phyloP scores from a whole-genome alignment of 2,888 invertebrate genomes.

The Tuta absoluta region DNA sequence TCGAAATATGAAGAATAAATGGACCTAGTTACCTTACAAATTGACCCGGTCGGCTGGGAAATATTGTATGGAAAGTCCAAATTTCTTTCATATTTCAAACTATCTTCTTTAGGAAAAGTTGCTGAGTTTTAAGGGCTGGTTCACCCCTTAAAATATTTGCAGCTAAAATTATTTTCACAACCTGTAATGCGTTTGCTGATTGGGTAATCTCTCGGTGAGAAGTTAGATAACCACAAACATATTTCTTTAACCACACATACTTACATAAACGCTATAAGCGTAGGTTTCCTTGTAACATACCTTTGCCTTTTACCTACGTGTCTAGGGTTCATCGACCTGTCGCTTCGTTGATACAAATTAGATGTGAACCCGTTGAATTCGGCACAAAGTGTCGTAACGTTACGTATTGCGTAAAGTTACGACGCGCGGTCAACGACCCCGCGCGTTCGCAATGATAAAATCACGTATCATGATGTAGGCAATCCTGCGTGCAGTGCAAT shows the following conservation, averaged over 20 bases:
- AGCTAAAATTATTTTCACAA: no score
- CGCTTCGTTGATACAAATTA: constrained; percentile 18
- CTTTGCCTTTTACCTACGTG: not conserved
- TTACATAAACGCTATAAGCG: not conserved
- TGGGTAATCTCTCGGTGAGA: not conserved
- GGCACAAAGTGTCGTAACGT: constrained; percentile 24
- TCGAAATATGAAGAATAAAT: no score
- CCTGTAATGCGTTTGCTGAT: not conserved
- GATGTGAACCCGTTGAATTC: constrained; percentile 20
- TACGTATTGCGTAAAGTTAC: constrained; percentile 25
- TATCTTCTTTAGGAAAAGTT: no score
- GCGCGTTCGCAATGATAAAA: constrained; percentile 21
- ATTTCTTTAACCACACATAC: not conserved
- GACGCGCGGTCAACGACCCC: constrained; percentile 20
- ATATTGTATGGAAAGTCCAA: no score
- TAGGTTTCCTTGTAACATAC: not conserved
- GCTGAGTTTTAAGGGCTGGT: no score
- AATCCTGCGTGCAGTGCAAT: constrained; percentile 1
- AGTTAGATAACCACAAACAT: constrained; percentile 2
- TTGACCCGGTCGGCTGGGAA: no score
- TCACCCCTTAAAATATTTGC: no score
- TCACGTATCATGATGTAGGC: constrained; percentile 5
- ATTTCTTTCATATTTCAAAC: no score
- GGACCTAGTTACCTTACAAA: no score
- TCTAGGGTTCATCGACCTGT: constrained; percentile 10